Conservation (phyloP, 2,888 invertebrate species). For the Phasia obesa region DNA sequence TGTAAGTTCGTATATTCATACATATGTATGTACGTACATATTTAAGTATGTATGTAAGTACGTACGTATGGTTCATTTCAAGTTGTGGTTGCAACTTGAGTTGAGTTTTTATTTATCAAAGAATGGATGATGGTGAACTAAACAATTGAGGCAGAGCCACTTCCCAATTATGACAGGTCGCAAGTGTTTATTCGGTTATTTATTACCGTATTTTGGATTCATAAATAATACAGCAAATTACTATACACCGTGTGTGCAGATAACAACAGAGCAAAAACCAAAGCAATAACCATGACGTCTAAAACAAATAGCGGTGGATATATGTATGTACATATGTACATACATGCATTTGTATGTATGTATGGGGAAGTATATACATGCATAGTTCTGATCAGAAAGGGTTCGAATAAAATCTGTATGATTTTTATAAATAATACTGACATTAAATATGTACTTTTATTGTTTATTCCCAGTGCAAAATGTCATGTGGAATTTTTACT, state of each 20-base stretch:
- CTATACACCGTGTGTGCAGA: conserved; percentile 62
- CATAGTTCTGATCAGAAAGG: neutral
- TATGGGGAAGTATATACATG: too few relatives aligned
- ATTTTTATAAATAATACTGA: too few relatives aligned
- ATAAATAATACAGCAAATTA: conserved; percentile 76
- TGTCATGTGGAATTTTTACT: too few relatives aligned
- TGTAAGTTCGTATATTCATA: neutral
- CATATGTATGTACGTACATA: neutral
- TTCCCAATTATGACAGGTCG: conserved; percentile 75
- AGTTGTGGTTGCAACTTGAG: conserved; percentile 62
- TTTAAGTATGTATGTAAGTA: neutral
- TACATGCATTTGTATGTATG: neutral
- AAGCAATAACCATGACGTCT: conserved; percentile 31
- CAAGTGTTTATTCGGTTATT: conserved; percentile 78
- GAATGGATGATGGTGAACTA: conserved; percentile 43
- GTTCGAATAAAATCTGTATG: conserved; percentile 15
- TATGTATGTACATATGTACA: conserved; percentile 40
- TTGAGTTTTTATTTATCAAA: conserved; percentile 41
- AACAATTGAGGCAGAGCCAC: conserved; percentile 64
- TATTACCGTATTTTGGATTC: conserved; percentile 78
- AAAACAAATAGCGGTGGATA: conserved; percentile 5
- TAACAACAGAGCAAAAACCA: conserved; percentile 35
- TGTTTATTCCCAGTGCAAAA: too few relatives aligned
- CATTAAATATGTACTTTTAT: too few relatives aligned
- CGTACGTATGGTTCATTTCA: conserved; percentile 40